phyloP scores from a whole-genome alignment of 2,888 invertebrate genomes.

The Cosmia pyralina region DNA sequence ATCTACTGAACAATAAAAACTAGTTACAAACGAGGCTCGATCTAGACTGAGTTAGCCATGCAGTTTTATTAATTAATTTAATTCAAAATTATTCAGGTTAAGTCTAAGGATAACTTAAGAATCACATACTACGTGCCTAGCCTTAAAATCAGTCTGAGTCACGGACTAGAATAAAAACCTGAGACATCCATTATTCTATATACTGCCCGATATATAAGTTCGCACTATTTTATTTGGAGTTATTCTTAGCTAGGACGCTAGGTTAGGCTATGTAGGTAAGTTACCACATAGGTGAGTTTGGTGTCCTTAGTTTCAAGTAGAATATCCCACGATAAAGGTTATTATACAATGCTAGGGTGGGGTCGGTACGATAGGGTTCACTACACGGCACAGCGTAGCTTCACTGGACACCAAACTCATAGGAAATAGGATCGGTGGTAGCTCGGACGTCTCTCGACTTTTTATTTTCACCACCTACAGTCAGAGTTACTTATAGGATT shows the following conservation, averaged over 20 bases:
- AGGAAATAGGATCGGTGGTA: conserved; percentile 14
- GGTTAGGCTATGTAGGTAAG: conserved; percentile 53
- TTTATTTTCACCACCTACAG: too few relatives aligned
- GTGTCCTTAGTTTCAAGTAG: conserved; percentile 36
- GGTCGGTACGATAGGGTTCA: conserved; percentile 25
- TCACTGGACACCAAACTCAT: conserved; percentile 39
- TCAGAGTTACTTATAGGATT: background rate
- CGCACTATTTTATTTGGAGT: conserved; percentile 12
- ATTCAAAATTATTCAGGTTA: conserved; percentile 19
- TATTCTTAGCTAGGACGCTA: conserved; percentile 51
- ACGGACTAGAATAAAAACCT: too few relatives aligned
- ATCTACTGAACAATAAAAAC: conserved; percentile 31
- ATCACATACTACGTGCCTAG: conserved; percentile 31
- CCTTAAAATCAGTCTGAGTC: conserved; percentile 19
- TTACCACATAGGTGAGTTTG: conserved; percentile 42
- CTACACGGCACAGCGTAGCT: conserved; percentile 29
- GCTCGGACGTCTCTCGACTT: conserved; percentile 38
- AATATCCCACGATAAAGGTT: conserved; percentile 18
- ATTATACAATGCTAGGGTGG: conserved; percentile 21
- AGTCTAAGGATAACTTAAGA: conserved; percentile 16
- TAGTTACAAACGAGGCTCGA: conserved; percentile 19
- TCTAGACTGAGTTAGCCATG: conserved; percentile 42
- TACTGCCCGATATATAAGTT: conserved; percentile 21
- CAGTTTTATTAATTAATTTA: conserved; percentile 21
- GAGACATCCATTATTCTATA: conserved; percentile 22